These are phyloP conservation scores for Gila orcuttii DNA, from an alignment of 2,113 vertebrate species.

Conservation along the genomic window DNA sequence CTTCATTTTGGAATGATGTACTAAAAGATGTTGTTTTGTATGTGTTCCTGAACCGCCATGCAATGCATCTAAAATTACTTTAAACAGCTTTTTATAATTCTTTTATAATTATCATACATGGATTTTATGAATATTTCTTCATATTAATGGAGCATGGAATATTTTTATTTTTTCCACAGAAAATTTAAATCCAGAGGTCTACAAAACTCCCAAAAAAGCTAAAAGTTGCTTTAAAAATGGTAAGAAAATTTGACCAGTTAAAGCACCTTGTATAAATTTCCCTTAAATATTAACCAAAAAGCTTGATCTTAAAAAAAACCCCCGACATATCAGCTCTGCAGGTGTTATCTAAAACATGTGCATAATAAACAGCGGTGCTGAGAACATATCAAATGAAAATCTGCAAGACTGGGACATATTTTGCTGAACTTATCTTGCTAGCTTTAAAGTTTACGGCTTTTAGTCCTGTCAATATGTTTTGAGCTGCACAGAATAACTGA, in stretches of 20 bases:
- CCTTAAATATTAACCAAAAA: slow-evolving; percentile 8
- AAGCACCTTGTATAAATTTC: not conserved
- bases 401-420: not conserved
- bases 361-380: not conserved
- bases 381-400: slow-evolving; percentile 14
- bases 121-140: too few relatives aligned
- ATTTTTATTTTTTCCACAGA: not conserved
- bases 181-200: not conserved
- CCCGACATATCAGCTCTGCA: not conserved
- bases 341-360: slow-evolving; percentile 7
- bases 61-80: too few relatives aligned
- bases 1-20: too few relatives aligned
- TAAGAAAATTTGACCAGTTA: not conserved
- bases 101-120: too few relatives aligned
- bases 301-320: not conserved
- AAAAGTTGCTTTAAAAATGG: not conserved
- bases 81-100: too few relatives aligned
- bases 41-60: too few relatives aligned
- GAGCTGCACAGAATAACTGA: slow-evolving; percentile 4
- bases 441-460: not conserved
- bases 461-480: not conserved
- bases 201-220: not conserved
- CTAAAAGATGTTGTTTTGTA: too few relatives aligned
- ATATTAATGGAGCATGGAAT: not conserved
- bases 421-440: not conserved